Evolutionary conservation across 2,113 vertebrate genomes (phyloP).

Genomic region (Protomyctophum bolini): DNA sequence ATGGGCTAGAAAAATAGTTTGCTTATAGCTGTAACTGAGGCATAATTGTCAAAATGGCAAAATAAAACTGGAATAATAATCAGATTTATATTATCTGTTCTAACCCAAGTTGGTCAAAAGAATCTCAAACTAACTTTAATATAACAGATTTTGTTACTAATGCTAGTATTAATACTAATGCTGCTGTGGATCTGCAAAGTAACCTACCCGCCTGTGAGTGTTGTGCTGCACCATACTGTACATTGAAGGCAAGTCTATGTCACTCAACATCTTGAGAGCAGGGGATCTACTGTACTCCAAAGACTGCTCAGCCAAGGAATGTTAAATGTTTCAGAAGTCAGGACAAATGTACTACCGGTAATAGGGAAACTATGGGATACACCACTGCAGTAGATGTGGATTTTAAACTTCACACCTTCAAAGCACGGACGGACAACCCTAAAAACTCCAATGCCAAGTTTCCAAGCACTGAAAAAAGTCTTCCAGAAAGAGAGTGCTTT

Average conservation of each 20-base stretch:
- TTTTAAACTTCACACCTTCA: conserved; percentile 1
- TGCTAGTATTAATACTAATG: too few species aligned
- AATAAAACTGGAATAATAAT: too few species aligned
- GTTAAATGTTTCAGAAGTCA: conserved; percentile 21
- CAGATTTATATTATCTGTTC: too few species aligned
- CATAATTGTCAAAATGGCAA: too few species aligned
- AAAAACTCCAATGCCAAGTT: conserved; percentile 22
- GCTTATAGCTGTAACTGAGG: too few species aligned
- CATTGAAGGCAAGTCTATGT: conserved; percentile 19
- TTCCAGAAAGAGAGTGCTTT: conserved; percentile 64
- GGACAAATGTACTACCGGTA: background rate
- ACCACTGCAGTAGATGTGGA: conserved; percentile 31
- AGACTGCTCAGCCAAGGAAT: conserved; percentile 66
- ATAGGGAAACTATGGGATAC: conserved; percentile 19
- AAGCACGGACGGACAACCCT: conserved; percentile 38
- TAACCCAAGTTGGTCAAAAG: too few species aligned
- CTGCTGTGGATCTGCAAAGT: too few species aligned
- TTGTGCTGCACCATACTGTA: conserved; percentile 5
- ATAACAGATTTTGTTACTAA: too few species aligned
- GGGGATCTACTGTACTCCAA: conserved; percentile 28
- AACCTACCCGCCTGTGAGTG: background rate
- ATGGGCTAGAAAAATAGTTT: too few species aligned
- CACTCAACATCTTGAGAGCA: conserved; percentile 4
- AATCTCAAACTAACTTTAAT: too few species aligned
- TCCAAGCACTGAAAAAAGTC: conserved; percentile 63